Base-by-base conservation (phyloP, 2,797 vertebrate genomes). In the Micromesistius poutassou region DNA sequence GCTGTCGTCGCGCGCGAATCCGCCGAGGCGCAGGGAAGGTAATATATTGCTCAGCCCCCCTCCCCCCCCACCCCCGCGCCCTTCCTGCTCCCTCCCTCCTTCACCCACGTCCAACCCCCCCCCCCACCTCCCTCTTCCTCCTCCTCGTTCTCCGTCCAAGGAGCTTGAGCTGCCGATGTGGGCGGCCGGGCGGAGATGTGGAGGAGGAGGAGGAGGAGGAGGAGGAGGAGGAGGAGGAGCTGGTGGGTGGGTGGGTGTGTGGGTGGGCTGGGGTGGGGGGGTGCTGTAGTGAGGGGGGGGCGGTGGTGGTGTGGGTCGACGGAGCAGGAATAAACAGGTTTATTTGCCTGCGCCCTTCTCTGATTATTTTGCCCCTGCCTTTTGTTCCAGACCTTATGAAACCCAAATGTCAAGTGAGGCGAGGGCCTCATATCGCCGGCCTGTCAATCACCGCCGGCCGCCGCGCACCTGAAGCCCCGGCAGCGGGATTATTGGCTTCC, bases 321-420 rank as follows among this genome's bases (percentile, higher is more conserved):
- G 87, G 89, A 90, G 84, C 86, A 90, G 95, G 94, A 93, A 93
- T 96, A 95, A 95, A 96, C 93, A 91, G 91, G 93, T 95, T 94
- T 95, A 95, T 96, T 96, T 95, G 90, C 92, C 92, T 93, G 90
- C 88, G 88, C 90, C 89, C 85, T 93, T 94, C 93, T 95, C 92
- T 93, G 92, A 94, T 95, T 94, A 91, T 93, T 92, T 93, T 92
- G 89, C 91, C 91, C 89, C 84, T 88, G 88, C 92, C 93, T 92
- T 93, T 94, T 95, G 92, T 94, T 94, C 92, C 90, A 93, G 95
- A 93, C 93, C 94, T 96, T 96, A 97, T 96, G 94, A 97, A 96
- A 95, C 95, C 93, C 93, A 97, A 97, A 97, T 97, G 96, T 97
- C 96, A 97, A 96, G 95, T 96, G 95, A 96, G 95, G 93, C 94